These are phyloP conservation scores for Microctenopoma stevenorrisi DNA, from an alignment of 2,797 vertebrate genomes.

Conservation along the genomic window DNA sequence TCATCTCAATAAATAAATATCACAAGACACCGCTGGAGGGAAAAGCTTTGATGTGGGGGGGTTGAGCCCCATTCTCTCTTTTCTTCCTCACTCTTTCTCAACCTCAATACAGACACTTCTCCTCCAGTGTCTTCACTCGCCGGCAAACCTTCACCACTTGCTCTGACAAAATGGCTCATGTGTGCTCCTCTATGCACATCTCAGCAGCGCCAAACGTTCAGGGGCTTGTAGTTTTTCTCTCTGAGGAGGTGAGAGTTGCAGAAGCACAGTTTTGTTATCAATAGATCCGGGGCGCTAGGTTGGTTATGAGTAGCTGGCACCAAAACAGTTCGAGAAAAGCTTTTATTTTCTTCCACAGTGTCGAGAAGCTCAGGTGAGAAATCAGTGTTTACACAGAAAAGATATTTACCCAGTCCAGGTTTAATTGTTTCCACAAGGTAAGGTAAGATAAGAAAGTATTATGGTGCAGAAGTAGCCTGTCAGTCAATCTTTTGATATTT, in stretches of 20 bases:
- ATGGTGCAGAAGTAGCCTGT: slow-evolving; percentile 12
- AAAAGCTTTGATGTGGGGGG: slow-evolving; percentile 81
- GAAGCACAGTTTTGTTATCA: slow-evolving; percentile 62
- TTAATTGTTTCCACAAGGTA: slow-evolving; percentile 46
- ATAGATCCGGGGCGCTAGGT: slow-evolving; percentile 59
- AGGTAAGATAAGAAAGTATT: slow-evolving; percentile 45
- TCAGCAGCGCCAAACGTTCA: slow-evolving; percentile 62
- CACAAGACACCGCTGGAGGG: slow-evolving; percentile 83
- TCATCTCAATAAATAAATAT: slow-evolving; percentile 87
- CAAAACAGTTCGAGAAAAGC: slow-evolving; percentile 42
- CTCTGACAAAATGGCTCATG: slow-evolving; percentile 79
- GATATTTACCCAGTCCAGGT: slow-evolving; percentile 32
- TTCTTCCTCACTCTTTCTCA: slow-evolving; percentile 73
- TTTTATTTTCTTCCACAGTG: slow-evolving; percentile 50
- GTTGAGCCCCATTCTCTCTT: slow-evolving; percentile 77
- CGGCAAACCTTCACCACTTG: slow-evolving; percentile 74
- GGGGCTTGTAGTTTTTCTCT: slow-evolving; percentile 63
- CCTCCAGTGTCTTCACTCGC: slow-evolving; percentile 74
- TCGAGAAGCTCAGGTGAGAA: slow-evolving; percentile 51
- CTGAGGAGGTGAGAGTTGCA: slow-evolving; percentile 64
- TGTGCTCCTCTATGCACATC: slow-evolving; percentile 56
- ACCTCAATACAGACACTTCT: slow-evolving; percentile 71
- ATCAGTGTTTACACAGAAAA: slow-evolving; percentile 41
- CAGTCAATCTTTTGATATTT: slow-evolving; percentile 40
- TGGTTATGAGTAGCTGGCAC: slow-evolving; percentile 45